Evolutionary conservation across 2,113 vertebrate species (phyloP).

Genomic region (Phylloscopus whistleri): DNA sequence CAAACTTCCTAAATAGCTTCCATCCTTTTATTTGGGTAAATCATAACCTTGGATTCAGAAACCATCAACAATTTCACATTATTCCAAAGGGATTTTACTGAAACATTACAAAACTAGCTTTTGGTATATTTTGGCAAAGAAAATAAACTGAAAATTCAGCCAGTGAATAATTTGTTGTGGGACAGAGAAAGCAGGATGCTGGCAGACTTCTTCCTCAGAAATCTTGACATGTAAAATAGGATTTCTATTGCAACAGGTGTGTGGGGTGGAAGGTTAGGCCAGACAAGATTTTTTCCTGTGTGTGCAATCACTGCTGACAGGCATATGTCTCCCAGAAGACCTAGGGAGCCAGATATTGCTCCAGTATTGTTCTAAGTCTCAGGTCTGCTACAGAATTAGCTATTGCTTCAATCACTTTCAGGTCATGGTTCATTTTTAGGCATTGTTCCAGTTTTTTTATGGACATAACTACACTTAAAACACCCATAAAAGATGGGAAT

Average conservation of each 20-base stretch:
- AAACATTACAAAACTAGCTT: constrained; percentile 1
- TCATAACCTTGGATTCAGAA: constrained; percentile 6
- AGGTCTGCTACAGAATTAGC: background rate
- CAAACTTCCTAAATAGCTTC: background rate
- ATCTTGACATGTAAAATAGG: background rate
- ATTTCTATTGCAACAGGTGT: constrained; percentile 7
- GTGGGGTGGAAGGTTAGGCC: background rate
- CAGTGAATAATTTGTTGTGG: constrained; percentile 6
- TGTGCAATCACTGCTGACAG: background rate
- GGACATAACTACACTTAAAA: background rate
- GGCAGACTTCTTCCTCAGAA: background rate
- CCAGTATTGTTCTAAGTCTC: background rate
- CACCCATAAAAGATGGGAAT: background rate
- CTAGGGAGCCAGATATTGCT: background rate
- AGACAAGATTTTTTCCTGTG: background rate
- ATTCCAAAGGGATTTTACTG: background rate
- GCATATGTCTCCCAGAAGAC: background rate
- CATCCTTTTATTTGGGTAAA: constrained; percentile 2
- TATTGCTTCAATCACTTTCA: background rate
- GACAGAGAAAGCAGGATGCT: background rate
- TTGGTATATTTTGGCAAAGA: constrained; percentile 23
- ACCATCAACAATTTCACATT: background rate
- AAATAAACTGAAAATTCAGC: background rate
- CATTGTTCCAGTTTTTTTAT: background rate
- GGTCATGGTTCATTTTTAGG: background rate